These are phyloP conservation scores for Mormyrus hasselquistii DNA, from an alignment of 2,797 vertebrate genomes.

Conservation along the genomic window DNA sequence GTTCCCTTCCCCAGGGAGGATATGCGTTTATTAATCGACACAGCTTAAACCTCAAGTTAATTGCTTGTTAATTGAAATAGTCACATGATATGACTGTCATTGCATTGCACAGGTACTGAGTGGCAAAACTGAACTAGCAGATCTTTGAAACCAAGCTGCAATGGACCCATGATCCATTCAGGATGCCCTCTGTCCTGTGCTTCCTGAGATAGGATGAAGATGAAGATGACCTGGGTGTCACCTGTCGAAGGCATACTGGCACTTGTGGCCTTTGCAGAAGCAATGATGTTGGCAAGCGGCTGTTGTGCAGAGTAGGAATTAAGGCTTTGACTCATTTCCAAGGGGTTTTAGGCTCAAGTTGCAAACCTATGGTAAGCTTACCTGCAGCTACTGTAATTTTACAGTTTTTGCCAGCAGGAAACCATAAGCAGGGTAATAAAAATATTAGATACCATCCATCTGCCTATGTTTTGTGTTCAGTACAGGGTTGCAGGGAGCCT, in stretches of 20 bases:
- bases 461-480: not conserved
- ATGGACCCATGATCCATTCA: not conserved
- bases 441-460: not conserved
- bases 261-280: not conserved
- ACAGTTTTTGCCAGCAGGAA: not conserved
- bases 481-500: not conserved
- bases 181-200: not conserved
- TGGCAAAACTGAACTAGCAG: not conserved
- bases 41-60: not conserved
- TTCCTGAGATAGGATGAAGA: not conserved
- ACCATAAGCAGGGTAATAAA: not conserved
- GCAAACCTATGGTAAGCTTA: not conserved
- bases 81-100: constrained; percentile 1
- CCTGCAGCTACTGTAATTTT: not conserved
- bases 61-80: constrained; percentile 14
- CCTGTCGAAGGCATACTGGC: not conserved
- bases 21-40: constrained; percentile 1
- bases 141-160: not conserved
- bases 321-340: not conserved
- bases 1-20: not conserved
- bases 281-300: not conserved
- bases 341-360: not conserved
- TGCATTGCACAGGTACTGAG: not conserved
- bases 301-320: not conserved
- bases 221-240: not conserved